Evolutionary conservation across 1,140 invertebrate species (phyloP), one percentile per base, ranked within the genome.

Genomic region (Bombus vancouverensis): DNA sequence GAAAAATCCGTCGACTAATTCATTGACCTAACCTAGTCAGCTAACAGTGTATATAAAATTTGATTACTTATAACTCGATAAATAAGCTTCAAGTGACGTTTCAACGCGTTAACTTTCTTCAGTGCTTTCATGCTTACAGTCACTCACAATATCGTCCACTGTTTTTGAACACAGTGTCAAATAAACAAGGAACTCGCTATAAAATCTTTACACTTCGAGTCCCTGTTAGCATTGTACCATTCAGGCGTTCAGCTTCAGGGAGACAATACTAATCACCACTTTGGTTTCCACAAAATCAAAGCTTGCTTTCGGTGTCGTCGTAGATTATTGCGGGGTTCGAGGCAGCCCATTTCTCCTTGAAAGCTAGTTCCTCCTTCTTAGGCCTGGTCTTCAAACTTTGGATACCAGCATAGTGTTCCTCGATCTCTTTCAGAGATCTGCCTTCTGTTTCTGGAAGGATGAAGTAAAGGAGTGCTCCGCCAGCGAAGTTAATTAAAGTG

Each of bases 381-480:
- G 94, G 94, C 39, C 90, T 93, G 32, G 93, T 53, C 53, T 95
- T 93, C 5, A 96, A 93, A 91, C 93, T 96, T 86, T 95, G 95
- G 28, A 96, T 91, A 3, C 96, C 96, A 0, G 96, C 96, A 87
- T 96, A 97, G 90, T 97, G 97, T 53, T 97, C 96, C 86, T 95
- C 92, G 53, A 97, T 97, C 94, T 99, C 97, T 87, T 96, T 96
- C 8, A 98, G 94, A 0, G 97, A 97, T 92, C 97, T 97, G 0
- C 97, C 97, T 94, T 98, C 98, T 0, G 98, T 99, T 95, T 99
- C 98, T 3, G 98, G 98, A 70, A 96, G 87, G 10, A 95, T 92
- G 72, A 96, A 96, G 86, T 96, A 96, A 3, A 97, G 89, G 2
- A 95, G 91, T 6, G 96, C 76, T 13, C 96, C 93, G 8, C 97